Conservation (phyloP, 2,888 invertebrate genomes). For the Xestia c-nigrum region DNA sequence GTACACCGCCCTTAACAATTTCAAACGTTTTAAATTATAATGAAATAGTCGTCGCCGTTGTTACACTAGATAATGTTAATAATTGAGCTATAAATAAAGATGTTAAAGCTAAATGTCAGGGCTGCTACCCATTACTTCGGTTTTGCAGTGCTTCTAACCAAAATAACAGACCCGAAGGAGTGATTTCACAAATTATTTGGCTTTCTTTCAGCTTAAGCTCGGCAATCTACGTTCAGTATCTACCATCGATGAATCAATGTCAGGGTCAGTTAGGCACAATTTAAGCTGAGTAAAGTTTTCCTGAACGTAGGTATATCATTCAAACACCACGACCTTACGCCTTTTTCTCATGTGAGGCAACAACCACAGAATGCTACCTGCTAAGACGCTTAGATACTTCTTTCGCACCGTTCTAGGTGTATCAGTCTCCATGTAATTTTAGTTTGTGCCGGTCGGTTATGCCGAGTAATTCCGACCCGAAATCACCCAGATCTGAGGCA, state of each 20-base stretch:
- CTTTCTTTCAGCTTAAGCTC: background rate
- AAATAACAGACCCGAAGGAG: background rate
- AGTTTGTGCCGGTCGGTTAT: background rate
- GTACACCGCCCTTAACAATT: conserved; percentile 44
- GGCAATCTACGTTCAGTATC: background rate
- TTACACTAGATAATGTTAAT: conserved; percentile 56
- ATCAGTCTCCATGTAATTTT: background rate
- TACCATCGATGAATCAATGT: background rate
- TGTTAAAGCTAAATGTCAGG: conserved; percentile 31
- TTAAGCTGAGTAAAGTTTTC: background rate
- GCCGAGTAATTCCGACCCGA: background rate
- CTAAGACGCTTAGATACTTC: background rate
- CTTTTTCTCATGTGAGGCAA: background rate
- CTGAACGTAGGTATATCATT: background rate
- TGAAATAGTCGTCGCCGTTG: conserved; percentile 55
- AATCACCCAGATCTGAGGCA: background rate
- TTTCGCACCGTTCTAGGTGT: background rate
- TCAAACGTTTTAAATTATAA: conserved; percentile 58
- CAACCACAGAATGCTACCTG: background rate
- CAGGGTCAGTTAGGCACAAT: background rate
- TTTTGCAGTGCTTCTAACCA: background rate
- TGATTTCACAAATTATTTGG: background rate
- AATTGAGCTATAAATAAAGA: conserved; percentile 68
- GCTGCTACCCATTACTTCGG: background rate
- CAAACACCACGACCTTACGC: background rate